Conservation (phyloP, 2,797 vertebrate genomes). For the Hippocampus kuda region DNA sequence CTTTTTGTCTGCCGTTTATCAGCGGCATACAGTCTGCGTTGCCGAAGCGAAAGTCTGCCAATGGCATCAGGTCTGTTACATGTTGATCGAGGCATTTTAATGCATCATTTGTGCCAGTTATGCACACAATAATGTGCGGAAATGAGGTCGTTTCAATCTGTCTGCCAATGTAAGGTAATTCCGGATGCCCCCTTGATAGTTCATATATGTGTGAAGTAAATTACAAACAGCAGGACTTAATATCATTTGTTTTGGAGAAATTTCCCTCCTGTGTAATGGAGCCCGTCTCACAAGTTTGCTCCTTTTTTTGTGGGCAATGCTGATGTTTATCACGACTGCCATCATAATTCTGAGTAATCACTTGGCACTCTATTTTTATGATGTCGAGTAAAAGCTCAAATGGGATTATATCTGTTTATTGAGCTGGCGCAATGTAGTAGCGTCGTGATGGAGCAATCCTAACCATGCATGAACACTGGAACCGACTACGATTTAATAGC, state of each 20-base stretch:
- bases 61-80: slow-evolving; percentile 35
- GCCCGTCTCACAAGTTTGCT: slow-evolving; percentile 16
- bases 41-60: slow-evolving; percentile 32
- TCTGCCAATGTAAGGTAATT: slow-evolving; percentile 28
- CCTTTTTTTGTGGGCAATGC: slow-evolving; percentile 31
- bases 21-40: slow-evolving; percentile 34
- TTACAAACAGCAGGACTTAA: slow-evolving; percentile 23
- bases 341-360: slow-evolving; percentile 10
- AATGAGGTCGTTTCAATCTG: slow-evolving; percentile 25
- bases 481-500: not conserved
- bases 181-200: slow-evolving; percentile 34
- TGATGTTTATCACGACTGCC: slow-evolving; percentile 49
- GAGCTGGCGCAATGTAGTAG: slow-evolving; percentile 3
- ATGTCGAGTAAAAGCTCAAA: slow-evolving; percentile 49
- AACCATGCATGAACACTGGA: slow-evolving; percentile 1
- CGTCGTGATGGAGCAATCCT: slow-evolving; percentile 2
- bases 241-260: slow-evolving; percentile 25
- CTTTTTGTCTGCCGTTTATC: slow-evolving; percentile 55
- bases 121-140: slow-evolving; percentile 28
- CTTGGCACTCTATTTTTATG: slow-evolving; percentile 44
- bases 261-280: slow-evolving; percentile 28
- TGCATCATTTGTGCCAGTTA: slow-evolving; percentile 41
- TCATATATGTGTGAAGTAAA: slow-evolving; percentile 29
- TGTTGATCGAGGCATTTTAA: slow-evolving; percentile 43
- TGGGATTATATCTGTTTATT: slow-evolving; percentile 40